Conservation (phyloP, 64 coral and sea anemone genomes). For the Dendronephthya gigantea region DNA sequence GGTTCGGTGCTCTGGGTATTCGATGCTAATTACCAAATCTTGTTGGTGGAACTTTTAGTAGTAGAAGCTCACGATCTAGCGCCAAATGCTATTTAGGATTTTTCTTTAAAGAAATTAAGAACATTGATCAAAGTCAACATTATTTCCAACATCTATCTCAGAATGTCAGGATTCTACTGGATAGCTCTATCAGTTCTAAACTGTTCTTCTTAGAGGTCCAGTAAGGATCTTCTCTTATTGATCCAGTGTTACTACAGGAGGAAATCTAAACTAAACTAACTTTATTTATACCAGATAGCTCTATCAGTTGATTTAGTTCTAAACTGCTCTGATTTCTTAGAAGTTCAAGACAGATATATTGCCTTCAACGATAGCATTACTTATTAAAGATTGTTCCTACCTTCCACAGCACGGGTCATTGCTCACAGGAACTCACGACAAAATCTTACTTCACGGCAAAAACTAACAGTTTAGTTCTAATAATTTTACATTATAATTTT, state of each 20-base stretch:
- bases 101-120: background rate
- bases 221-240: too few relatives aligned
- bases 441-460: background rate
- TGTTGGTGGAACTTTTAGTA: conserved; percentile 59
- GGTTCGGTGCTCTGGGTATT: conserved; percentile 54
- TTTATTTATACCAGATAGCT: too few relatives aligned
- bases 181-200: too few relatives aligned
- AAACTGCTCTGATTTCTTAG: too few relatives aligned
- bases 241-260: too few relatives aligned
- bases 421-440: background rate
- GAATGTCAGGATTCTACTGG: background rate
- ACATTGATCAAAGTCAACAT: background rate
- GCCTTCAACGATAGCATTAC: background rate
- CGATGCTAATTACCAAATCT: conserved; percentile 67
- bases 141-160: background rate
- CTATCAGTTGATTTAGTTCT: too few relatives aligned
- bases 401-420: background rate
- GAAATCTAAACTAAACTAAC: too few relatives aligned
- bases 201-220: too few relatives aligned
- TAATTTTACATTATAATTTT: background rate
- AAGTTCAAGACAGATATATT: background rate
- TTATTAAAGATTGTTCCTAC: background rate
- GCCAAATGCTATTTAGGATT: conserved; percentile 60
- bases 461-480: background rate
- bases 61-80: conserved; percentile 62